Base-by-base conservation (phyloP, 2,888 invertebrate species). In the Lasioglossum oenotherae region DNA sequence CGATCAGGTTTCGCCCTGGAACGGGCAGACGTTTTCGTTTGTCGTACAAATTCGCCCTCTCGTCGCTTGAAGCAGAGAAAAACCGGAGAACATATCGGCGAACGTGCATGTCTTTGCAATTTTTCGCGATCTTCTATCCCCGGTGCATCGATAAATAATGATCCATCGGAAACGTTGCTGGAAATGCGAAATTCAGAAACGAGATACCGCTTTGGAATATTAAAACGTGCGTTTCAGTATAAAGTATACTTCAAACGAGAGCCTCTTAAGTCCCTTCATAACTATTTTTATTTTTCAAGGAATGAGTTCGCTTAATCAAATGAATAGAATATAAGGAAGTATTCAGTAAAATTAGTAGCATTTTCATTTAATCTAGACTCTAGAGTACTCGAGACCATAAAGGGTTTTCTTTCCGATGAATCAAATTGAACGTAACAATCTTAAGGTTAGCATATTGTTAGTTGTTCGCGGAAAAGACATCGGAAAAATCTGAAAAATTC, bases 21-120 rank as follows among this genome's bases (percentile, higher is more conserved):
- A 14, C 12, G 53, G 38, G 16, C 41, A 46, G 79, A 80, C 79
- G 57, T 74, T 86, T 77, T 46, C 79, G 82, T 86, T 86, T 86
- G 79, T 67, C 74, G 79, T 79, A 79, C 64, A 86, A 86, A 86
- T 82, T 78, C 72, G 77, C 75, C 76, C 69, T 76, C 67, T 3
- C 35, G 44, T 53, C 57, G 38, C 41, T 71, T 60, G 27, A 53
- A 74, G 14, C 41, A 41, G 35, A 46, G 38, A 64, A 67, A 81
- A n/a, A 60, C 10, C 57, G 57, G 10, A n/a, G n/a, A 57, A 35
- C 8, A 71, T 64, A 67, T 27, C 46, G 57, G n/a, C 53, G 35
- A 23, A 44, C 41, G 19, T 69, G n/a, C 46, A 49, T 60, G 46
- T 41, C 44, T 69, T 41, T 2, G 19, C 46, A 46, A 78, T 64